Evolutionary conservation across 2,888 invertebrate species (phyloP).

Genomic region (Agelastica alni): DNA sequence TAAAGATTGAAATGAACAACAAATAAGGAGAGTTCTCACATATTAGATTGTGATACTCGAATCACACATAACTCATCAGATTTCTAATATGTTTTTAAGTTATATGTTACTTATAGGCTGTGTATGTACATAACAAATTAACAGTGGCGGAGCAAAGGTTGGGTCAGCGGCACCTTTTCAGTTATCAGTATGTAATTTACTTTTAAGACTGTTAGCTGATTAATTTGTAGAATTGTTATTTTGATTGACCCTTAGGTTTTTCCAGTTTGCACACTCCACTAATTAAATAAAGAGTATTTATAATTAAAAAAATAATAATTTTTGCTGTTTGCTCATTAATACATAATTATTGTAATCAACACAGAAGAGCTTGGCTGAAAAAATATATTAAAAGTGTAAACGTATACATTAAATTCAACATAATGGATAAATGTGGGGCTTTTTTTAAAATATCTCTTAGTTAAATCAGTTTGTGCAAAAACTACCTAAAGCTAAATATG

Average conservation of each 20-base stretch:
- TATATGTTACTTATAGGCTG: slow-evolving; percentile 55
- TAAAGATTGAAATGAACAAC: slow-evolving; percentile 7
- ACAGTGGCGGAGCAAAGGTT: slow-evolving; percentile 51
- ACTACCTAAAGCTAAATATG: too few relatives aligned
- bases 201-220: slow-evolving; percentile 57
- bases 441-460: too few relatives aligned
- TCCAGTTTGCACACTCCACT: slow-evolving; percentile 29
- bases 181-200: slow-evolving; percentile 55
- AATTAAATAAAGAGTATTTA: too few relatives aligned
- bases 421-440: too few relatives aligned
- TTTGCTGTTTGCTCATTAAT: too few relatives aligned
- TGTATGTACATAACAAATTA: slow-evolving; percentile 53
- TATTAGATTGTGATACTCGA: slow-evolving; percentile 23
- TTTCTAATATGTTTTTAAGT: slow-evolving; percentile 30
- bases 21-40: slow-evolving; percentile 13
- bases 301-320: too few relatives aligned
- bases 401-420: too few relatives aligned
- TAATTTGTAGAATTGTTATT: slow-evolving; percentile 46
- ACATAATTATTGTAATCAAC: too few relatives aligned
- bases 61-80: slow-evolving; percentile 16
- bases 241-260: slow-evolving; percentile 41
- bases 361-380: not conserved
- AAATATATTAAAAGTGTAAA: too few relatives aligned
- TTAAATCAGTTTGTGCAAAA: too few relatives aligned
- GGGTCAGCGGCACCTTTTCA: slow-evolving; percentile 48